phyloP scores from a whole-genome alignment of 2,797 vertebrate species.

The Caiman crocodilus region DNA sequence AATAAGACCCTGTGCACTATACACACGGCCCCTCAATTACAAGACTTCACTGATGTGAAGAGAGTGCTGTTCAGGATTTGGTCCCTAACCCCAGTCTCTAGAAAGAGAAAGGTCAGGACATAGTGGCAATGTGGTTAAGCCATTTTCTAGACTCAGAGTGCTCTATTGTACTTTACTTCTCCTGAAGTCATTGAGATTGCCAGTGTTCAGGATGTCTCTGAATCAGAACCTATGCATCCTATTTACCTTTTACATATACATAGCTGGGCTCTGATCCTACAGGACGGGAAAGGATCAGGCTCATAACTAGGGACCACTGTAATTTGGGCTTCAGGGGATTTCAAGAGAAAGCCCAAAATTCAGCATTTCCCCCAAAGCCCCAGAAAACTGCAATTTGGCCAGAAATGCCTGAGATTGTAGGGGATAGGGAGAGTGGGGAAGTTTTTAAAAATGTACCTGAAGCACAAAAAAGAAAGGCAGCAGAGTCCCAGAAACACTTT shows the following conservation, averaged over 20 bases:
- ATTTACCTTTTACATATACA: not conserved
- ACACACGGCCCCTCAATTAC: too few relatives aligned
- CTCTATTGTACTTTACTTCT: fast-evolving
- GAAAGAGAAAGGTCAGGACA: too few relatives aligned
- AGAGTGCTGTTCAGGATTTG: not conserved
- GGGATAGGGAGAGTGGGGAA: too few relatives aligned
- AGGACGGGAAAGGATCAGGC: fast-evolving
- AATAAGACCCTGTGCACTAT: not conserved
- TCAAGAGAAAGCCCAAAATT: not conserved
- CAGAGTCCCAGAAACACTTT: too few relatives aligned
- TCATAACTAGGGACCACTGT: not conserved
- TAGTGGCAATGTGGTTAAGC: too few relatives aligned
- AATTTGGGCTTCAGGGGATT: too few relatives aligned
- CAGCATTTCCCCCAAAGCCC: too few relatives aligned
- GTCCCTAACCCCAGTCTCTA: not conserved
- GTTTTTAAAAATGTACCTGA: too few relatives aligned
- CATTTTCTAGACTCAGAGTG: too few relatives aligned
- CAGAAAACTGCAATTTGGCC: too few relatives aligned
- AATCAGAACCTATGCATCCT: fast-evolving
- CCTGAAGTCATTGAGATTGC: fast-evolving
- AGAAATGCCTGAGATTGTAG: too few relatives aligned
- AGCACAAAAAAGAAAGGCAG: too few relatives aligned
- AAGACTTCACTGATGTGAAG: not conserved
- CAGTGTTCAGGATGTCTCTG: not conserved
- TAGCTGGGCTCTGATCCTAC: not conserved